Base-by-base conservation (phyloP, 1,140 invertebrate genomes). In the Macrostomum lignano region DNA sequence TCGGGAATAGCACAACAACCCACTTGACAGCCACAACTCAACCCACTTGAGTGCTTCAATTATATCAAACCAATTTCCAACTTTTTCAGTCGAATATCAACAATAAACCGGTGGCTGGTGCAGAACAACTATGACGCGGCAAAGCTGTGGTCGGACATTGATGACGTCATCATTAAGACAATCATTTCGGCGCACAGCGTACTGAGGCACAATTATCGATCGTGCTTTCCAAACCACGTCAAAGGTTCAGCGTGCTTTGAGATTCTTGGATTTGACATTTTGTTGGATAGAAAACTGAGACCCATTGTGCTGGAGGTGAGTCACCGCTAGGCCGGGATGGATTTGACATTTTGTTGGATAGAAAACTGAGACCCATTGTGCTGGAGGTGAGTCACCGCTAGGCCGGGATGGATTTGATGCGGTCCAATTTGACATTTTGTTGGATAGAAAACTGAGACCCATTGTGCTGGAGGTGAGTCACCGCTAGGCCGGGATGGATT, bases 101-200 rank as follows among this genome's bases (percentile, higher is more conserved):
- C 21, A 84, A 84, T 79, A 38, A 74, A 74, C 48, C 66, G 65
- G 39, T 72, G 70, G 57, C 55, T 78, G 46, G 46, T 58, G 33
- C 58, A 62, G 14, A 66, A 71, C 42, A 67, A 69, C 15, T 65
- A 74, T 31, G 67, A 78, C 47, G 64, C 74, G 13, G 64, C 69
- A 65, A 66, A 37, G 20, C 17, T 33, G 14, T 54, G 74, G 74
- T 51, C 55, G n/a, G 65, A 67, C 39, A 74, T 82, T 41, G 76
- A 84, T 48, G 74, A 81, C 47, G 68, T 77, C 10, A 74, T 82
- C 19, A 70, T 79, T 17, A 84, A 84, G 62, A 82, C 77, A 0
- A 60, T 81, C 17, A 64, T 82, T 24, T 70, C 74, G 14, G 74
- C 74, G 5, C 71, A 71, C 61, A 72, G 74, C 1, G 67, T 73